Evolutionary conservation across 2,888 invertebrate species (phyloP).

Genomic region (Chamaedrilus cognettii): DNA sequence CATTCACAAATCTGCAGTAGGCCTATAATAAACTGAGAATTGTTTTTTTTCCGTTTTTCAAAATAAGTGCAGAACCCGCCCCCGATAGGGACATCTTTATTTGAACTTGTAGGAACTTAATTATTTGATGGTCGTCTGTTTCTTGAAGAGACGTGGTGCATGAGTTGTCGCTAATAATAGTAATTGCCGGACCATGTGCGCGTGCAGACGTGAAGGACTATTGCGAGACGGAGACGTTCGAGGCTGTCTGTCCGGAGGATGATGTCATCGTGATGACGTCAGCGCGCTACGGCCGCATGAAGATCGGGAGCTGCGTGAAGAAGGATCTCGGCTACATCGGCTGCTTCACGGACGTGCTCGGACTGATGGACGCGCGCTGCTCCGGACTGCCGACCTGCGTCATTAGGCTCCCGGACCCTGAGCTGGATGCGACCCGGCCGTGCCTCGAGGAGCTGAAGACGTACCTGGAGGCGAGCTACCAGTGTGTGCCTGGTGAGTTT

Average conservation of each 20-base stretch:
- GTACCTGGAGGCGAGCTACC: slow-evolving; percentile 36
- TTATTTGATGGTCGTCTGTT: too few species aligned
- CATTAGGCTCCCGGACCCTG: slow-evolving; percentile 33
- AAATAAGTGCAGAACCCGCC: too few species aligned
- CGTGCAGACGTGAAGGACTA: slow-evolving; percentile 21
- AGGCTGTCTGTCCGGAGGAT: slow-evolving; percentile 15
- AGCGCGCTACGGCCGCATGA: slow-evolving; percentile 21
- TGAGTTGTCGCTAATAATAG: too few species aligned
- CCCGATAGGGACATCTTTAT: too few species aligned
- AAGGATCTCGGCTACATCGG: slow-evolving; percentile 25
- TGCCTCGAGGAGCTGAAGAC: slow-evolving; percentile 37
- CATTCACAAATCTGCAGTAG: too few species aligned
- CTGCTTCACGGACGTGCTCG: slow-evolving; percentile 28
- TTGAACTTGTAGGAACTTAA: too few species aligned
- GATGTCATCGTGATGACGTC: slow-evolving; percentile 24
- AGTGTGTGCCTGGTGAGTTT: slow-evolving; percentile 32
- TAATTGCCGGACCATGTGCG: too few species aligned
- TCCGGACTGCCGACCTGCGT: slow-evolving; percentile 29
- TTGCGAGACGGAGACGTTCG: slow-evolving; percentile 22
- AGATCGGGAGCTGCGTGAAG: slow-evolving; percentile 26
- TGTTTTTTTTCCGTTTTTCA: too few species aligned
- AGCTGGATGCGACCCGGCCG: slow-evolving; percentile 30
- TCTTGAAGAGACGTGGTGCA: too few species aligned
- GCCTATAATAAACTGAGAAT: too few species aligned
- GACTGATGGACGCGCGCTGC: slow-evolving; percentile 27